Evolutionary conservation across 2,888 invertebrate genomes (phyloP), one percentile per base, ranked within the genome.

Genomic region (Eupithecia tripunctaria): DNA sequence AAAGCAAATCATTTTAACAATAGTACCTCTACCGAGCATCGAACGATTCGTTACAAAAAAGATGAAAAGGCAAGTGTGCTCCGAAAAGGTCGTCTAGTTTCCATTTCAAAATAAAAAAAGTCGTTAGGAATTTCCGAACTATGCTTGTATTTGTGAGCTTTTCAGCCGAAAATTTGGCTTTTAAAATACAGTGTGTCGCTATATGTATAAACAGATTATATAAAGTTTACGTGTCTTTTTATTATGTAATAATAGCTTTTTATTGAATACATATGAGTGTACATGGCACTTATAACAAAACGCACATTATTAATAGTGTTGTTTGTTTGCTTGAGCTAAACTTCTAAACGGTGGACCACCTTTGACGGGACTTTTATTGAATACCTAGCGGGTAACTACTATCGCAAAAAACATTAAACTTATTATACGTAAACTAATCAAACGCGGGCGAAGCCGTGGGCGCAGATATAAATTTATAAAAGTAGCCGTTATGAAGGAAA

Each of bases 1-100:
- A 71, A 68, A 72, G 69, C 76, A 71, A 76, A 73, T 73, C 70
- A 70, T 68, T 75, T 75, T 67, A 75, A 72, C 69, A 60, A 70
- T 72, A 70, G 69, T 56, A 56, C 56, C 25, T 25, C 21, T 60
- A 70, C 56, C 69, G 60, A 64, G 38, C 64, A 62, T 56, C 64
- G 70, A 68, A 68, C 51, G 71, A 74, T 67, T 71, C 71, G 71
- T 69, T 69, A 71, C 65, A 73, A 75, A 67, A 72, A 74, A 75
- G 75, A 75, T 75, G 72, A 76, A 74, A 78, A 69, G 73, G 70
- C 69, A 74, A 71, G 65, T 62, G 29, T 70, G 70, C 27, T 51
- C 70, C 56, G 67, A 76, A 68, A 67, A 73, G 68, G 67, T 67
- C 68, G 63, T 75, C 63, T 65, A 72, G 59, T 75, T 67, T 68